Percentiles rank a stretch among this genome's conserved stretches.
Evolutionary conservation across 2,888 invertebrate species (phyloP).

Genomic region (Ophioninae sp.): DNA sequence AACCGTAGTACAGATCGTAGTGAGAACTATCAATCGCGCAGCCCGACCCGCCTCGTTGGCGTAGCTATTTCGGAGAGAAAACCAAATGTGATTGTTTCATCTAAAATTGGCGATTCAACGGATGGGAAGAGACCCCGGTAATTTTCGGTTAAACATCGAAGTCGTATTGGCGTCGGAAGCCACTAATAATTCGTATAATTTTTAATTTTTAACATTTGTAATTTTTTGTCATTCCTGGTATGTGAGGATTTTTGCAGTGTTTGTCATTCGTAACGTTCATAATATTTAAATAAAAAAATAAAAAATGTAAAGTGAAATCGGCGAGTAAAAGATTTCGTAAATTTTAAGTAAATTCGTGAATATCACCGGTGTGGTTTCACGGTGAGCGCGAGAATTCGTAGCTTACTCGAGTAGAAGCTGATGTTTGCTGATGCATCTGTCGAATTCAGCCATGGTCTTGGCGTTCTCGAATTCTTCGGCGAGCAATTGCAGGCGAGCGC

Average conservation of each 20-base stretch:
- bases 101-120: neutral
- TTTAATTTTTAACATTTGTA: neutral
- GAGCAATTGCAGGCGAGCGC: slow-evolving; percentile 64
- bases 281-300: neutral
- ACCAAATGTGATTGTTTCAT: neutral
- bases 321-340: too few species aligned
- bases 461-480: slow-evolving; percentile 55
- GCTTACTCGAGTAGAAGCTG: slow-evolving; percentile 63
- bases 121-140: neutral
- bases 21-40: slow-evolving; percentile 54
- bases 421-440: slow-evolving; percentile 65
- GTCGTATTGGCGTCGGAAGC: too few species aligned
- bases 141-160: neutral
- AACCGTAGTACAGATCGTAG: slow-evolving; percentile 45
- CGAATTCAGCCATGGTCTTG: slow-evolving; percentile 52
- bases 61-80: slow-evolving; percentile 39
- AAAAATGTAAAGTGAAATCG: neutral
- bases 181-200: neutral
- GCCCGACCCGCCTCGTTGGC: slow-evolving; percentile 49
- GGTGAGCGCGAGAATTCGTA: neutral
- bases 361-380: neutral
- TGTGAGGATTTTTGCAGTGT: too few species aligned
- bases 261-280: neutral
- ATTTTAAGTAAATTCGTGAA: neutral
- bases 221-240: neutral